Conservation (phyloP, 2,888 invertebrate species). For the Pecten maximus region DNA sequence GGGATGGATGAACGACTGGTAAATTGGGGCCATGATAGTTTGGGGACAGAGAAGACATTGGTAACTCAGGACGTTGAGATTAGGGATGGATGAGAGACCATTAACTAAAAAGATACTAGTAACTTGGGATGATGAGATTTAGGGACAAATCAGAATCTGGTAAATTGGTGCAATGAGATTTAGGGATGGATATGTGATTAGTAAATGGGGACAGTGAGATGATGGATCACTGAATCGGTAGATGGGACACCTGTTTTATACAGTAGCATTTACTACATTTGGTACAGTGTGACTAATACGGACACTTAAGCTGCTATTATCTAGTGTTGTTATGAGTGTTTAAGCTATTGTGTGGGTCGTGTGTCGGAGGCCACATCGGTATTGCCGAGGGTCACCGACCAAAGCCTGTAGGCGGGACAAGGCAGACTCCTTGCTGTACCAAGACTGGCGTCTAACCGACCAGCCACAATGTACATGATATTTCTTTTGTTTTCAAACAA, state of each 20-base stretch:
- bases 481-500: neutral
- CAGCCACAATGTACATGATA: neutral
- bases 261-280: neutral
- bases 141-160: neutral
- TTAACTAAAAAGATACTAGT: neutral
- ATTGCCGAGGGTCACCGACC: neutral
- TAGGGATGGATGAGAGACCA: neutral
- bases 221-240: neutral
- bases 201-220: neutral
- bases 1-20: neutral
- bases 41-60: neutral
- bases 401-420: conserved; percentile 16
- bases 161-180: neutral
- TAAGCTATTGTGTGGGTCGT: neutral
- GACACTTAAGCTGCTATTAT: conserved; percentile 4
- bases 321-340: neutral
- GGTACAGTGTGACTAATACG: neutral
- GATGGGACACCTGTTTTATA: neutral
- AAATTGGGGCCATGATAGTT: neutral
- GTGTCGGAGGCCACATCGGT: neutral
- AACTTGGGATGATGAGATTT: neutral
- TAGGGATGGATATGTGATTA: neutral
- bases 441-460: conserved; percentile 2
- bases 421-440: neutral
- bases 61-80: neutral